These are phyloP conservation scores for Nineta flava DNA, from an alignment of 2,888 invertebrate genomes.

Conservation along the genomic window DNA sequence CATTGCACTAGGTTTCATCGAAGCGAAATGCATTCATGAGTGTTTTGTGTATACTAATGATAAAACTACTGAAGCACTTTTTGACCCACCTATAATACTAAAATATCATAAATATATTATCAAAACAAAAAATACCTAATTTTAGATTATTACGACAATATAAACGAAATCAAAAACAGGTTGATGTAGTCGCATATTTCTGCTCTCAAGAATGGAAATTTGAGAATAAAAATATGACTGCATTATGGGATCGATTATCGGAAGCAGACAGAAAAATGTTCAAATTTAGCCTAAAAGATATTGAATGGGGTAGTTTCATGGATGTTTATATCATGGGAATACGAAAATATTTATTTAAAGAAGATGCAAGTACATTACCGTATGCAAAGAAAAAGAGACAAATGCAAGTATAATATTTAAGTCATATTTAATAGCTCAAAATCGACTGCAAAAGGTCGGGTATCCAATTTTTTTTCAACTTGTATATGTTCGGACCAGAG, in stretches of 20 bases:
- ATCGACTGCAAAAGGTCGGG: too few relatives aligned
- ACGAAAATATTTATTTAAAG: slow-evolving; percentile 48
- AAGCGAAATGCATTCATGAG: too few relatives aligned
- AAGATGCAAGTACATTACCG: slow-evolving; percentile 39
- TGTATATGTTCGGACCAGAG: too few relatives aligned
- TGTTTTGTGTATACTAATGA: too few relatives aligned
- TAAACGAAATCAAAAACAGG: background rate
- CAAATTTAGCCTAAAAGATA: slow-evolving; percentile 37
- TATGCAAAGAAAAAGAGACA: slow-evolving; percentile 32
- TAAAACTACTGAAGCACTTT: too few relatives aligned
- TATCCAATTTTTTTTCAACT: too few relatives aligned
- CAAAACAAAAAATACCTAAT: background rate
- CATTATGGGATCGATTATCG: slow-evolving; percentile 1
- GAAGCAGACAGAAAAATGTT: slow-evolving; percentile 34
- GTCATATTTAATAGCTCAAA: too few relatives aligned
- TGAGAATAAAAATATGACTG: background rate
- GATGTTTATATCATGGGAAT: slow-evolving; percentile 39
- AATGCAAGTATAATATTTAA: slow-evolving; percentile 27
- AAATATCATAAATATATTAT: too few relatives aligned
- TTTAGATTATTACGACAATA: background rate
- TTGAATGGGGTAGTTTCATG: slow-evolving; percentile 36
- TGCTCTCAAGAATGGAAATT: background rate
- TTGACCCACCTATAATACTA: background rate
- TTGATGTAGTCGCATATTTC: background rate
- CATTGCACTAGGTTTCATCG: too few relatives aligned